A percentile compares a stretch with the other conserved stretches of the same genome.
phyloP scores from a whole-genome alignment of 2,888 invertebrate species.

The Serripes groenlandicus region DNA sequence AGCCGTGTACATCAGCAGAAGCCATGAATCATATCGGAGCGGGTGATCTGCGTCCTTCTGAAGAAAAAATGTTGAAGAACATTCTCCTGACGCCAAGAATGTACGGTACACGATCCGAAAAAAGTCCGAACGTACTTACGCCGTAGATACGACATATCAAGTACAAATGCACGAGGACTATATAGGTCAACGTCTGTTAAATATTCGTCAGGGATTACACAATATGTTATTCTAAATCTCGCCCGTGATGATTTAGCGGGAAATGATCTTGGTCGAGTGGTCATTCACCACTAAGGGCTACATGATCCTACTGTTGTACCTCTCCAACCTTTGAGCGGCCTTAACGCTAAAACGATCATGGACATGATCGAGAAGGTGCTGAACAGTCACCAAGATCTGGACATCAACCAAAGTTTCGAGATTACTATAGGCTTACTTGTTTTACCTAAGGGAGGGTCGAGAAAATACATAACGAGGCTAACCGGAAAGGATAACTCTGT shows the following conservation, averaged over 20 bases:
- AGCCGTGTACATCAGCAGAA: too few species aligned
- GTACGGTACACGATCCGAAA: too few species aligned
- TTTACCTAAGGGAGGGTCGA: slow-evolving; percentile 48
- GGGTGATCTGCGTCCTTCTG: too few species aligned
- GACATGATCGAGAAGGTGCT: slow-evolving; percentile 51
- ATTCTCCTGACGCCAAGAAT: too few species aligned
- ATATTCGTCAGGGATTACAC: slow-evolving; percentile 29
- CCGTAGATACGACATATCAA: slow-evolving; percentile 17
- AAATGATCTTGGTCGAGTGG: slow-evolving; percentile 41
- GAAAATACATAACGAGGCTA: slow-evolving; percentile 36
- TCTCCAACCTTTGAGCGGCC: slow-evolving; percentile 50
- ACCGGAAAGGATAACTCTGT: slow-evolving; percentile 36
- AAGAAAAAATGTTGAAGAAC: too few species aligned
- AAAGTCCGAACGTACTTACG: slow-evolving; percentile 1
- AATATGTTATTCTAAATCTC: slow-evolving; percentile 35
- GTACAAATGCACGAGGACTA: slow-evolving; percentile 31
- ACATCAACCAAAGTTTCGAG: slow-evolving; percentile 40
- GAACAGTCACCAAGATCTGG: slow-evolving; percentile 56
- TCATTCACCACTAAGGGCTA: slow-evolving; percentile 53
- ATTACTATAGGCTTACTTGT: slow-evolving; percentile 47
- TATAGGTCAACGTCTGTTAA: slow-evolving; percentile 14
- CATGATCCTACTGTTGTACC: slow-evolving; percentile 62
- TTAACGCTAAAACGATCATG: slow-evolving; percentile 29
- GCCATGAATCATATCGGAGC: too few species aligned
- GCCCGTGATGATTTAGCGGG: slow-evolving; percentile 29